Evolutionary conservation across 2,113 vertebrate species (phyloP), one percentile per base, ranked within the genome.

Genomic region (Aegithalos caudatus): DNA sequence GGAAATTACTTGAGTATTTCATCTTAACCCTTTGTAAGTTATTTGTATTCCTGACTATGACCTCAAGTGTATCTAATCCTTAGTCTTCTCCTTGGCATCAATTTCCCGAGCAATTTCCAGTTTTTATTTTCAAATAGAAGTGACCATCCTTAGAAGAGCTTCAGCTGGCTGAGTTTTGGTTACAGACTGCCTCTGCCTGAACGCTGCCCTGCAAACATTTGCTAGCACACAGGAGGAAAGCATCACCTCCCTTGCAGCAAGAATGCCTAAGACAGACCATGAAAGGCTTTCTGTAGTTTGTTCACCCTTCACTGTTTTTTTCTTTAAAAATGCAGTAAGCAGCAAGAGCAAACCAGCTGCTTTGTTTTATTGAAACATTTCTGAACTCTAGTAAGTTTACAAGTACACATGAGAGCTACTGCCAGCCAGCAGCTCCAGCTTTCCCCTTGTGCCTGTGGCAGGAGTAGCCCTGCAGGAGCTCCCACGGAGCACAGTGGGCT

Each of bases 401-500:
- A 64, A 22, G 67, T 38, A 45, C 28, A 54, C 1, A 0, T 3
- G 33, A 67, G 60, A 81, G 33, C 71, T 91, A 9, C 44, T 53
- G 76, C n/a, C 74, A 67, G 47, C 20, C 21, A 1, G 47, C 21
- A 13, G 71, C 27, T 72, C 21, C 9, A 31, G 29, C 11, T 57
- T 88, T 79, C 23, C 71, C 31, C 50, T 65, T 1, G 1, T 27
- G 45, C 31, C 33, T 64, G 54, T 3, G 3, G 51, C 62, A 73
- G 72, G 7, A 70, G 19, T 2, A 6, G 62, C 44, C 14, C n/a
- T 45, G 5, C 16, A 7, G 47, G 37, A 90, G 11, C 24, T 84
- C 65, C 40, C 1, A 0, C 12, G 14, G 65, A 0, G 0, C 48
- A 25, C 29, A 8, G n/a, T 2, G 25, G 40, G 50, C 58, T 86